Percentiles rank a stretch among this genome's conserved stretches.
phyloP scores from a whole-genome alignment of 2,888 invertebrate genomes.

The Troilus luridus region DNA sequence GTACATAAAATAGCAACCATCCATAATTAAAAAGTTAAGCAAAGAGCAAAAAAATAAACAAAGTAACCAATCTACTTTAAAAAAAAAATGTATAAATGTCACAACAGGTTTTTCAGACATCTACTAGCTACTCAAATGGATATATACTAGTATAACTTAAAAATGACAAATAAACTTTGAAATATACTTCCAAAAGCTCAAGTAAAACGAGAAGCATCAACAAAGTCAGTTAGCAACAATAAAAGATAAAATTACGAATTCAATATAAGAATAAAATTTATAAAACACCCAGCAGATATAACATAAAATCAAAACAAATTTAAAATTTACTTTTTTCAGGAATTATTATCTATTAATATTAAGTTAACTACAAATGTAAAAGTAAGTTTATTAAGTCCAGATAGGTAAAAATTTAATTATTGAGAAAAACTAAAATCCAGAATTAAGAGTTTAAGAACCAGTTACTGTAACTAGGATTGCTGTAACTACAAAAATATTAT shows the following conservation, averaged over 20 bases:
- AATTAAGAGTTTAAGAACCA: background rate
- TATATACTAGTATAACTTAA: background rate
- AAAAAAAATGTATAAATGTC: background rate
- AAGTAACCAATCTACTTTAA: background rate
- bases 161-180: background rate
- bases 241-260: background rate
- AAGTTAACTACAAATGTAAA: background rate
- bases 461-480: background rate
- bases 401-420: background rate
- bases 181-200: background rate
- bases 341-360: background rate
- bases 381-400: background rate
- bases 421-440: background rate
- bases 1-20: background rate
- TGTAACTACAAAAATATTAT: background rate
- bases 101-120: background rate
- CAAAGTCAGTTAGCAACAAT: background rate
- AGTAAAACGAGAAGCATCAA: background rate
- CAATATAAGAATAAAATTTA: slow-evolving; percentile 4
- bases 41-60: background rate
- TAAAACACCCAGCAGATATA: background rate
- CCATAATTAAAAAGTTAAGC: background rate
- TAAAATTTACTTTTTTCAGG: background rate
- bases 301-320: background rate
- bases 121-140: background rate